Evolutionary conservation across 2,113 vertebrate genomes (phyloP), one percentile per base, ranked within the genome.

Genomic region (Apistogramma diplotaenia): DNA sequence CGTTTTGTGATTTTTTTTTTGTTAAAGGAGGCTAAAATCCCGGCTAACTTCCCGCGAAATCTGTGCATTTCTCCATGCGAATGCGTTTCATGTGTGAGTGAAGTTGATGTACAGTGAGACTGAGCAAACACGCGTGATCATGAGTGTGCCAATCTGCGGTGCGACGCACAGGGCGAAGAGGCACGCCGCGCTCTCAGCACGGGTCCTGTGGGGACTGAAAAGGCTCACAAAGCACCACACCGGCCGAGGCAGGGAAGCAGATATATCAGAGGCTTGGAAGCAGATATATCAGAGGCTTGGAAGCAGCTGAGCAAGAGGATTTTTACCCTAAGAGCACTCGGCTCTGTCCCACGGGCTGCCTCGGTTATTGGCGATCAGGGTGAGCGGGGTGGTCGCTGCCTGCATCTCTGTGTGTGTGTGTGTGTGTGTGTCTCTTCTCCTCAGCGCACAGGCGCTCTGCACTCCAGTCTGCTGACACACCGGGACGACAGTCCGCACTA

Each of bases 401-500:
- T 76, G 72, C 81, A 59, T 88, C 74, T 81, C 37, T 54, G 11
- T 74, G 1, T 76, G 4, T 19, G 56, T 21, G 29, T 35, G 11
- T 23, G 21, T 37, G 9, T 85, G 61, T 40, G 54, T 11, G 59
- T 57, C 72, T 74, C 40, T 23, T 43, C 83, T 83, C 74, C 81
- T 88, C 86, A 54, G 81, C 87, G 80, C 86, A 87, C 87, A 88
- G 73, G 85, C 90, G 78, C 85, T 74, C 83, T 80, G 81, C 83
- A 35, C 87, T 89, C 84, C 88, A 62, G 89, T 89, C 87, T 89
- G 90, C 89, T 91, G 90, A 93, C 91, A 93, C 89, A 78, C 83
- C 82, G 37, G 76, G 91, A 93, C 89, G 87, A 91, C 87, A 85
- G 85, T 87, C 82, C 80, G 89, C 91, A 60, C 82, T 65, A 33